These are phyloP conservation scores for Microvelia longipes DNA, from an alignment of 1,140 invertebrate genomes.

Conservation along the genomic window DNA sequence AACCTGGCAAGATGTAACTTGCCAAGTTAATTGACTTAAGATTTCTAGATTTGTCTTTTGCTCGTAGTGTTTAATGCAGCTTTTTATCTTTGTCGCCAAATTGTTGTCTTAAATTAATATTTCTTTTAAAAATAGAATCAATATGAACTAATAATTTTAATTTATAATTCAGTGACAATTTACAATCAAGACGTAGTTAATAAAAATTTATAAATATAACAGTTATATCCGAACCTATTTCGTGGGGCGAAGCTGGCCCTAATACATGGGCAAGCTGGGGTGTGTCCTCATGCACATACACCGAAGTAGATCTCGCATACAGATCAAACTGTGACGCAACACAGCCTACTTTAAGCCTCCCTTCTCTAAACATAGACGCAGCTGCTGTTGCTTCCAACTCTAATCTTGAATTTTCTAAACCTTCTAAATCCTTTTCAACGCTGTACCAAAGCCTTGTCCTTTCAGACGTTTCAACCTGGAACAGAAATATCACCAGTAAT, in stretches of 20 bases:
- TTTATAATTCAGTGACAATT: too few species aligned
- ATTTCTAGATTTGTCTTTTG: too few species aligned
- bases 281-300: conserved; percentile 31
- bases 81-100: too few species aligned
- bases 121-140: too few species aligned
- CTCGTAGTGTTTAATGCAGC: too few species aligned
- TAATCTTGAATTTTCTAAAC: conserved; percentile 3
- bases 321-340: conserved; percentile 31
- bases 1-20: too few species aligned
- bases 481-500: background rate
- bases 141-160: too few species aligned
- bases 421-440: background rate
- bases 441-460: conserved; percentile 1
- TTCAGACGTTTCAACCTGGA: background rate
- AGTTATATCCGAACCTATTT: too few species aligned
- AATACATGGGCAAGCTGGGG: conserved; percentile 32
- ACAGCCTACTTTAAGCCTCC: conserved; percentile 31
- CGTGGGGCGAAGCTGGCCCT: conserved; percentile 27
- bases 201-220: too few species aligned
- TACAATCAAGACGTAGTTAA: too few species aligned
- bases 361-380: conserved; percentile 27
- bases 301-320: conserved; percentile 27
- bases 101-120: too few species aligned
- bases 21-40: too few species aligned
- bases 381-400: conserved; percentile 18